Evolutionary conservation across 2,113 vertebrate genomes (phyloP).

Genomic region (Sterna hirundo): DNA sequence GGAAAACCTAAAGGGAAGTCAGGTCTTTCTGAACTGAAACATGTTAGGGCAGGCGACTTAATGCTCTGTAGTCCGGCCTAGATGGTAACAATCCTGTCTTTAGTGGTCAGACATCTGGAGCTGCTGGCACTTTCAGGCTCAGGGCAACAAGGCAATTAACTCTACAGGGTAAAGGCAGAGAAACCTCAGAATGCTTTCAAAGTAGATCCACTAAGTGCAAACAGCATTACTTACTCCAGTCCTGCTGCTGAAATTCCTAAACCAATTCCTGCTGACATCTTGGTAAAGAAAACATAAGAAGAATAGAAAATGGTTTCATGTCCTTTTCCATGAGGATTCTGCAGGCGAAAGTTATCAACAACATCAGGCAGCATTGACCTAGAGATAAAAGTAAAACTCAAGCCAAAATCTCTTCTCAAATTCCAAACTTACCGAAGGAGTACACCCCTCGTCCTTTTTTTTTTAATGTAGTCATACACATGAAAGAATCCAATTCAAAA

Average conservation of each 20-base stretch:
- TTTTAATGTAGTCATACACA: neutral
- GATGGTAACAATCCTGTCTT: neutral
- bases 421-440: neutral
- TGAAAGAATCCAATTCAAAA: neutral
- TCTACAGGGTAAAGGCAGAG: neutral
- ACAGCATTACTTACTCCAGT: constrained; percentile 85
- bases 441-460: neutral
- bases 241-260: constrained; percentile 92
- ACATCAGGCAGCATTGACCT: constrained; percentile 98
- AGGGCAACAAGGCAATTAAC: neutral
- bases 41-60: neutral
- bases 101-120: constrained; percentile 11
- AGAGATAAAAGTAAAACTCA: neutral
- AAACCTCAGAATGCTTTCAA: constrained; percentile 2
- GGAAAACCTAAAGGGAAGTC: neutral
- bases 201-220: neutral
- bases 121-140: neutral
- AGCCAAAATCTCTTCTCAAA: neutral
- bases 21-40: neutral
- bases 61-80: neutral
- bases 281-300: constrained; percentile 94
- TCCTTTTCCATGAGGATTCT: constrained; percentile 81
- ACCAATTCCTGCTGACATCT: constrained; percentile 88
- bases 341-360: constrained; percentile 90
- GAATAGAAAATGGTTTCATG: constrained; percentile 98